phyloP scores from a whole-genome alignment of 1,140 invertebrate species.

The Saccostrea glomerata region DNA sequence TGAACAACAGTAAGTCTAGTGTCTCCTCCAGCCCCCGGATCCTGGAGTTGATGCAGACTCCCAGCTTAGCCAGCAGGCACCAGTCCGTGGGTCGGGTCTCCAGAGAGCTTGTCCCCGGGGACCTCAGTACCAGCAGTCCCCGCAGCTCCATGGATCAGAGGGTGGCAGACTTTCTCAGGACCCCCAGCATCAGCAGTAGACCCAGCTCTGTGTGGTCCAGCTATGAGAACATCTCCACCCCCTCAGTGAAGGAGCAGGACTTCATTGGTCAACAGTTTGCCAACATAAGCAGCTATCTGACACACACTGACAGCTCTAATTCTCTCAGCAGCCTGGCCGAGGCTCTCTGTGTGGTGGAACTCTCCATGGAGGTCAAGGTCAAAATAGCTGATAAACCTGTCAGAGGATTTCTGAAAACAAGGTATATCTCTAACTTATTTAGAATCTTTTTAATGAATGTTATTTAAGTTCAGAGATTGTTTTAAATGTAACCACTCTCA shows the following conservation, averaged over 20 bases:
- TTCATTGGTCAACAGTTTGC: slow-evolving; percentile 41
- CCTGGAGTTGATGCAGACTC: slow-evolving; percentile 65
- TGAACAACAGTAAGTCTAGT: not conserved
- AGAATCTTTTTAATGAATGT: not conserved
- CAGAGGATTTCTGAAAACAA: slow-evolving; percentile 77
- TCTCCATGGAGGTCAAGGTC: slow-evolving; percentile 75
- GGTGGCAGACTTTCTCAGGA: slow-evolving; percentile 61
- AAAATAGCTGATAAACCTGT: slow-evolving; percentile 81
- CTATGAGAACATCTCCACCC: slow-evolving; percentile 74
- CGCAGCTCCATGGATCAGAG: slow-evolving; percentile 59
- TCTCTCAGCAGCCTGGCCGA: slow-evolving; percentile 58
- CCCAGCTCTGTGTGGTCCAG: slow-evolving; percentile 72
- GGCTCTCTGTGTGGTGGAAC: slow-evolving; percentile 70
- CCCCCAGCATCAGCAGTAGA: slow-evolving; percentile 65
- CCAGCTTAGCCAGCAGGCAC: slow-evolving; percentile 61
- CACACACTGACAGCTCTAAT: slow-evolving; percentile 61
- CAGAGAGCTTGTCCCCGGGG: slow-evolving; percentile 19
- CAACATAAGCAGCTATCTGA: slow-evolving; percentile 50
- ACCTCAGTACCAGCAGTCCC: slow-evolving; percentile 5
- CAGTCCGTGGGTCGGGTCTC: slow-evolving; percentile 57
- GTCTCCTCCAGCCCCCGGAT: slow-evolving; percentile 49
- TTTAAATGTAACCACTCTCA: not conserved
- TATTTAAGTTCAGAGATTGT: not conserved
- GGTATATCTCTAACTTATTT: slow-evolving; percentile 61
- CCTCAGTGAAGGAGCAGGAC: slow-evolving; percentile 62